Evolutionary conservation across 2,888 invertebrate genomes (phyloP).

Genomic region (Ennomos quercinarius): DNA sequence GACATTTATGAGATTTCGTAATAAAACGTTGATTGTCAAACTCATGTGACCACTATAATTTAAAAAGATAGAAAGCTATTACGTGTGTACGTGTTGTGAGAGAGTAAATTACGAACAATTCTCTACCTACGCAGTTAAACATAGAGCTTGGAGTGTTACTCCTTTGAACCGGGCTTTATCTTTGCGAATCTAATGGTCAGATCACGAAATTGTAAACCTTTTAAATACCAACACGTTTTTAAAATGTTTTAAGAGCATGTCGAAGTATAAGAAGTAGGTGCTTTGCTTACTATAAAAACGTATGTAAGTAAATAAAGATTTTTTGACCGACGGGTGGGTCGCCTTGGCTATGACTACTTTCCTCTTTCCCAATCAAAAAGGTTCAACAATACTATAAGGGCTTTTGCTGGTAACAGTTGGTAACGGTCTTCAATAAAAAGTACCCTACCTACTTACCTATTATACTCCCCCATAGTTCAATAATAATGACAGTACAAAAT

Average conservation of each 20-base stretch:
- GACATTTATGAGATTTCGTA: constrained; percentile 10
- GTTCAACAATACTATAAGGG: too few relatives aligned
- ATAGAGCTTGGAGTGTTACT: constrained; percentile 5
- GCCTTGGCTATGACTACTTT: too few relatives aligned
- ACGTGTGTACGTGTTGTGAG: constrained; percentile 14
- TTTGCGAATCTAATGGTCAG: constrained; percentile 28
- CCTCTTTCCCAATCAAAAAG: too few relatives aligned
- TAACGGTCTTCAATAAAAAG: too few relatives aligned
- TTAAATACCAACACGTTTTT: constrained; percentile 27
- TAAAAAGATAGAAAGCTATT: constrained; percentile 23
- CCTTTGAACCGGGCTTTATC: constrained; percentile 20
- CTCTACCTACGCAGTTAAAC: constrained; percentile 22
- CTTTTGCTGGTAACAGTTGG: too few relatives aligned
- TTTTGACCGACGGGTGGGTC: too few relatives aligned
- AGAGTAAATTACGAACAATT: constrained; percentile 28
- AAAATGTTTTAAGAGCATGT: constrained; percentile 5
- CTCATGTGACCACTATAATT: constrained; percentile 18
- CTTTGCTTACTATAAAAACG: too few relatives aligned
- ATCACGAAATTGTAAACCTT: constrained; percentile 25
- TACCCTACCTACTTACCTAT: too few relatives aligned
- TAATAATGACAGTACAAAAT: too few relatives aligned
- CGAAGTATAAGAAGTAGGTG: not conserved
- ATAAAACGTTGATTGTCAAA: constrained; percentile 25
- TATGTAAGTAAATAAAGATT: too few relatives aligned
- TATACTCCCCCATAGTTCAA: too few relatives aligned